Evolutionary conservation across 2,797 vertebrate species (phyloP).

Genomic region (Sebastes hubbsi): DNA sequence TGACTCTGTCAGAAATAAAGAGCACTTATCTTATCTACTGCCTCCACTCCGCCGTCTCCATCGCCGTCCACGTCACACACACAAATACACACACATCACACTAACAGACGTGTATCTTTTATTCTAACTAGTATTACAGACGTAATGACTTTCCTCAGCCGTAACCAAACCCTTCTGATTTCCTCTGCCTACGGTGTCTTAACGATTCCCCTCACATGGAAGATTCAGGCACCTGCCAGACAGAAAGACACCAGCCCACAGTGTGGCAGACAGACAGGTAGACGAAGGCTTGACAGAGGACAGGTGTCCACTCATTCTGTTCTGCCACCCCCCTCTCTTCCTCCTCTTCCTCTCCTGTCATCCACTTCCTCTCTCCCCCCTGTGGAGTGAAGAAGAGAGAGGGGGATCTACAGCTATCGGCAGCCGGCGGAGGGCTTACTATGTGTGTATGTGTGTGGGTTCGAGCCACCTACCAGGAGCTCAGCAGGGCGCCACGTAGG

Average conservation of each 20-base stretch:
- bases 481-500: constrained; percentile 53
- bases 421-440: constrained; percentile 35
- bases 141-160: constrained; percentile 4
- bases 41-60: constrained; percentile 68
- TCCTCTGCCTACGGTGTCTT: neutral
- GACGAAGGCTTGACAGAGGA: constrained; percentile 65
- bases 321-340: constrained; percentile 17
- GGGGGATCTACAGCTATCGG: constrained; percentile 38
- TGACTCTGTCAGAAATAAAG: constrained; percentile 84
- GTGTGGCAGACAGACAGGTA: constrained; percentile 46
- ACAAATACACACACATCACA: constrained; percentile 18
- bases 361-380: constrained; percentile 44
- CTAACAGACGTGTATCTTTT: neutral
- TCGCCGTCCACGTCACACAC: constrained; percentile 41
- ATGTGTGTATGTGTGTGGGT: constrained; percentile 43
- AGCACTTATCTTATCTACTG: constrained; percentile 81
- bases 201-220: constrained; percentile 24
- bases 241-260: constrained; percentile 40
- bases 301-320: constrained; percentile 69
- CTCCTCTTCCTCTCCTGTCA: constrained; percentile 38
- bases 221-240: constrained; percentile 32
- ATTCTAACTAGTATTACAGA: neutral
- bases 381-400: constrained; percentile 39
- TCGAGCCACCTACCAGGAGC: constrained; percentile 58
- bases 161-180: neutral